Conservation (phyloP, 2,888 invertebrate species). For the Drosophila monieri region DNA sequence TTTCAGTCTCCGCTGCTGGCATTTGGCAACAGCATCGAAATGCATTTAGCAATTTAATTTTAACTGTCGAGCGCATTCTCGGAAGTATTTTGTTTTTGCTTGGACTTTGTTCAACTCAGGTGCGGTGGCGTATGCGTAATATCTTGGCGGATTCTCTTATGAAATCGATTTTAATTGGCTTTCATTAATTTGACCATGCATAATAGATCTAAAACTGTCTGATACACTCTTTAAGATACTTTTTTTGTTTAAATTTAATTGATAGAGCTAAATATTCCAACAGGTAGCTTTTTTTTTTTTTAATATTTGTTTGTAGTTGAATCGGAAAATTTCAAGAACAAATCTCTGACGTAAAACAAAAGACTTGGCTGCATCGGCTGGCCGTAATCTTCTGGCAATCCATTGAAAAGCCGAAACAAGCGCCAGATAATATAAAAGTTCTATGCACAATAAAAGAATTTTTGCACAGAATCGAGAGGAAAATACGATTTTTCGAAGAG, state of each 20-base stretch:
- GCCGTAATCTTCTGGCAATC: slow-evolving; percentile 51
- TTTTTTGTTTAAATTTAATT: neutral
- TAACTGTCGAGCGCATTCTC: slow-evolving; percentile 21
- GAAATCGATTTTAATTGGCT: slow-evolving; percentile 15
- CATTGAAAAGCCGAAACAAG: slow-evolving; percentile 42
- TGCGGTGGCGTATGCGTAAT: slow-evolving; percentile 62
- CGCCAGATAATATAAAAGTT: slow-evolving; percentile 54
- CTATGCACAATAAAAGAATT: slow-evolving; percentile 36
- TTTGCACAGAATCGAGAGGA: slow-evolving; percentile 44
- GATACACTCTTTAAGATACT: neutral
- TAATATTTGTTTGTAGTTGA: neutral
- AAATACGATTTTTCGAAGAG: slow-evolving; percentile 66
- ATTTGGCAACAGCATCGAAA: slow-evolving; percentile 58
- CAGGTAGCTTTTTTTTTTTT: too few species aligned
- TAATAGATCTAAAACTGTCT: neutral
- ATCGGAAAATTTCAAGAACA: neutral
- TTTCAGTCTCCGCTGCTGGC: slow-evolving; percentile 23
- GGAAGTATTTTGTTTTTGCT: slow-evolving; percentile 48
- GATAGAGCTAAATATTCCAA: slow-evolving; percentile 1
- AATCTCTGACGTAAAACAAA: slow-evolving; percentile 60
- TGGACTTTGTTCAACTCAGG: slow-evolving; percentile 25
- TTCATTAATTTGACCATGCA: neutral
- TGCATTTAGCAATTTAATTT: slow-evolving; percentile 36
- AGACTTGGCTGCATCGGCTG: slow-evolving; percentile 44
- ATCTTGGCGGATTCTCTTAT: slow-evolving; percentile 30